A percentile compares a stretch with the other conserved stretches of the same genome.
These are phyloP conservation scores for Turnix velox DNA, from an alignment of 2,113 vertebrate genomes.

Conservation along the genomic window DNA sequence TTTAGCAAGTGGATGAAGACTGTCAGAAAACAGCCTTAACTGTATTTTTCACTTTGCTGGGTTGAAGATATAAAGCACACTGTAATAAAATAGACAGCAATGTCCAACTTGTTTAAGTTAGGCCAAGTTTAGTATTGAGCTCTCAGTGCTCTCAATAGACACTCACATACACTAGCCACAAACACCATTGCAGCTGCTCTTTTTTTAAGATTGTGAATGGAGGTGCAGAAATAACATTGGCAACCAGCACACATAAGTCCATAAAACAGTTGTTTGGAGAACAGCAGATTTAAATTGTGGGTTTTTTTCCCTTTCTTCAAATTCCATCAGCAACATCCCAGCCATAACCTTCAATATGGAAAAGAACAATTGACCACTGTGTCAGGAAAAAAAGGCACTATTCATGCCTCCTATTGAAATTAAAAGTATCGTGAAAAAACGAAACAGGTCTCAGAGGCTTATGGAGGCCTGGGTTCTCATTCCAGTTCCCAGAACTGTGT, in stretches of 20 bases:
- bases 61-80: background rate
- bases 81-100: background rate
- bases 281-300: background rate
- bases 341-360: background rate
- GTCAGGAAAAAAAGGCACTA: background rate
- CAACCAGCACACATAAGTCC: background rate
- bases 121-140: background rate
- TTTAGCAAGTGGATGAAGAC: background rate
- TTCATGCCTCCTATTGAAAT: background rate
- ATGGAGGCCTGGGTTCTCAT: background rate
- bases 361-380: background rate
- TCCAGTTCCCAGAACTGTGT: background rate
- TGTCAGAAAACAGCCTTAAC: background rate
- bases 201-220: background rate
- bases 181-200: background rate
- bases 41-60: background rate
- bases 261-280: background rate
- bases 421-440: background rate
- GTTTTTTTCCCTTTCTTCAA: background rate
- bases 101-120: background rate
- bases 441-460: background rate
- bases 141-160: background rate
- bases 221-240: background rate
- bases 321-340: background rate
- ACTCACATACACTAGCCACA: background rate